Base-by-base conservation (phyloP, 2,113 vertebrate species). In the Dromaius novaehollandiae region DNA sequence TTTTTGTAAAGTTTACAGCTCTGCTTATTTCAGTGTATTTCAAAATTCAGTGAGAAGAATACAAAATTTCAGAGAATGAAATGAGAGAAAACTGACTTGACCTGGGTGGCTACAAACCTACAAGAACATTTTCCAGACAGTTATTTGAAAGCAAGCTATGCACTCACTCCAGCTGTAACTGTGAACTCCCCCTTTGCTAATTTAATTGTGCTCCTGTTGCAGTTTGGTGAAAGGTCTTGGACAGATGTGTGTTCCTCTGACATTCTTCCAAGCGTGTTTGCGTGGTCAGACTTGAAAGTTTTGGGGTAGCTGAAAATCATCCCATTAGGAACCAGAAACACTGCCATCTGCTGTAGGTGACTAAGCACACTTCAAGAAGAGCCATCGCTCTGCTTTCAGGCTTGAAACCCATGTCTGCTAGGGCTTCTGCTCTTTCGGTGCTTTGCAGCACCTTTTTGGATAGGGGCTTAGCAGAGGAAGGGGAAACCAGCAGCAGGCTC, bases 171-270 rank as follows among this genome's bases (percentile, higher is more conserved):
- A 90, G 76, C 69, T 94, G 91, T 95, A 96, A 86, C 86, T 90
- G 93, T 73, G 48, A 94, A 42, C 61, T 81, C 85, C 86, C 69
- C 60, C 88, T 96, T 93, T 89, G 92, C 94, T 95, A 89, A 97
- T 96, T 94, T 90, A 94, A 97, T 97, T 92, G 90, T 96, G 82
- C 92, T 95, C 64, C 10, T 80, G 88, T 90, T 95, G 80, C 92
- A 76, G 56, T 76, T 95, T 94, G 82, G 83, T 96, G 94, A 97
- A 96, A 95, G 61, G 89, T 96, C 89, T 96, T 95, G 92, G 96
- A 86, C 96, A 97, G 96, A 96, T 96, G 96, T 94, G 92, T 83
- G 48, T 51, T 96, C 93, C 95, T 94, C 95, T 96, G 90, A 96
- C 94, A 74, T 92, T 96, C 92, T 96, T 96, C 92, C 96, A 96